Conservation (phyloP, 2,113 vertebrate species). For the Baryphthengus martii region DNA sequence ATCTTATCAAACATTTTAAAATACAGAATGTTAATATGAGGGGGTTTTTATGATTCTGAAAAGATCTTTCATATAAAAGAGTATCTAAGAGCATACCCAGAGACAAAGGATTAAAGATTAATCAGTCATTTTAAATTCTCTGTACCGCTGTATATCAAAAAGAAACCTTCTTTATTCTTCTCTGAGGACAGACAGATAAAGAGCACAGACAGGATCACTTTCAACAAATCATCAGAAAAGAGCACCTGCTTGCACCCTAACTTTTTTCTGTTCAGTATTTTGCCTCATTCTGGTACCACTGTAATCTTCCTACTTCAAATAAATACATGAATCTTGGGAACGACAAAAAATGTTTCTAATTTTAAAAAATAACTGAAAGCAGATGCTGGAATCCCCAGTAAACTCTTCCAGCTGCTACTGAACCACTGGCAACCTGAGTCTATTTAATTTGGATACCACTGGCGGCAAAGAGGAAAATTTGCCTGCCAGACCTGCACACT, state of each 20-base stretch:
- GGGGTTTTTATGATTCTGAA: constrained; percentile 2
- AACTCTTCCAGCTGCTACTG: constrained; percentile 74
- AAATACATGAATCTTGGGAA: constrained; percentile 36
- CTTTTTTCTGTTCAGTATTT: background rate
- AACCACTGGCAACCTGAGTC: constrained; percentile 64
- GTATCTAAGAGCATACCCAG: background rate
- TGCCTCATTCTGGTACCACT: background rate
- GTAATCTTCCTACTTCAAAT: constrained; percentile 17
- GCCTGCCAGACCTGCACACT: constrained; percentile 47
- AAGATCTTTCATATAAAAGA: constrained; percentile 41
- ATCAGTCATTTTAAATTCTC: constrained; percentile 55
- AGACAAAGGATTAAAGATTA: constrained; percentile 40
- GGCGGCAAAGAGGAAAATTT: constrained; percentile 59
- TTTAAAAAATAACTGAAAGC: constrained; percentile 64
- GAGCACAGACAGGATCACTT: constrained; percentile 34
- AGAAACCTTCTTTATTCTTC: constrained; percentile 17
- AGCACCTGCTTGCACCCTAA: constrained; percentile 20
- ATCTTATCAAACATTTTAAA: constrained; percentile 53
- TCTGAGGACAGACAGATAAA: constrained; percentile 27
- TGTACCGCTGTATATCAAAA: constrained; percentile 17
- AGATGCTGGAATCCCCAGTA: constrained; percentile 64
- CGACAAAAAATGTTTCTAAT: constrained; percentile 60
- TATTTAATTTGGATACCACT: constrained; percentile 70
- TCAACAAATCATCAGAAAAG: constrained; percentile 17
- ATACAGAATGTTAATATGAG: constrained; percentile 39